Conservation (phyloP, 2,888 invertebrate genomes). For the Chrysodeixis includens region DNA sequence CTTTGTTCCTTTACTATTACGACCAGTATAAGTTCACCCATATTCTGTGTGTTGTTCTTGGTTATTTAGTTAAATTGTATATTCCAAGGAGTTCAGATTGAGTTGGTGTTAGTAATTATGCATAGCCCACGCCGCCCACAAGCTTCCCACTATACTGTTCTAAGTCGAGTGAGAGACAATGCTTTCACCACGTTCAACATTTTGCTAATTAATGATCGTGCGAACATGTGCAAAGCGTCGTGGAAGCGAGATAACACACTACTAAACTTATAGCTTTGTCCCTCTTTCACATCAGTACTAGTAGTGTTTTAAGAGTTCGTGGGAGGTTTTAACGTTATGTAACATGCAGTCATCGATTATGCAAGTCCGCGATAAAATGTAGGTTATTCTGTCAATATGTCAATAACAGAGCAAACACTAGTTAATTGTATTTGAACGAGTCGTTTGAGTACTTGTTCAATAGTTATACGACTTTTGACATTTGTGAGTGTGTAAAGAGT, state of each 20-base stretch:
- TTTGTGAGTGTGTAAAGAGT: slow-evolving; percentile 15
- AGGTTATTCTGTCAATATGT: slow-evolving; percentile 57
- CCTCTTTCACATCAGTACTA: no score
- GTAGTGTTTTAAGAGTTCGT: no score
- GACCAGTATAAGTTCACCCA: slow-evolving; percentile 57
- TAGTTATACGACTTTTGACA: slow-evolving; percentile 8
- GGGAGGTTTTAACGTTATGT: slow-evolving; percentile 18
- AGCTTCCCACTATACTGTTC: slow-evolving; percentile 73
- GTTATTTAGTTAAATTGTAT: not conserved
- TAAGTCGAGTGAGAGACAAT: slow-evolving; percentile 69
- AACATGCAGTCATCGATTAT: slow-evolving; percentile 48
- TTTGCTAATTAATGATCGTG: slow-evolving; percentile 79
- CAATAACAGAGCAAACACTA: slow-evolving; percentile 40
- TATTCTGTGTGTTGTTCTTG: not conserved
- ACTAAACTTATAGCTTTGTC: no score
- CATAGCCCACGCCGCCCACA: slow-evolving; percentile 75
- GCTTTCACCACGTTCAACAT: slow-evolving; percentile 79
- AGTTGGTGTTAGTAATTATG: slow-evolving; percentile 71
- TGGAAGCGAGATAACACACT: no score
- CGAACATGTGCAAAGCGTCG: slow-evolving; percentile 41
- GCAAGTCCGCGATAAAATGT: slow-evolving; percentile 36
- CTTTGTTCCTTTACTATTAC: slow-evolving; percentile 63
- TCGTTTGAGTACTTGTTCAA: slow-evolving; percentile 32
- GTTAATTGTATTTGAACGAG: slow-evolving; percentile 41
- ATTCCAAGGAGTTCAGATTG: slow-evolving; percentile 55